Evolutionary conservation across 30 jellyfish, hydroid and myxozoan species (phyloP).

Genomic region (Aurelia aurita): DNA sequence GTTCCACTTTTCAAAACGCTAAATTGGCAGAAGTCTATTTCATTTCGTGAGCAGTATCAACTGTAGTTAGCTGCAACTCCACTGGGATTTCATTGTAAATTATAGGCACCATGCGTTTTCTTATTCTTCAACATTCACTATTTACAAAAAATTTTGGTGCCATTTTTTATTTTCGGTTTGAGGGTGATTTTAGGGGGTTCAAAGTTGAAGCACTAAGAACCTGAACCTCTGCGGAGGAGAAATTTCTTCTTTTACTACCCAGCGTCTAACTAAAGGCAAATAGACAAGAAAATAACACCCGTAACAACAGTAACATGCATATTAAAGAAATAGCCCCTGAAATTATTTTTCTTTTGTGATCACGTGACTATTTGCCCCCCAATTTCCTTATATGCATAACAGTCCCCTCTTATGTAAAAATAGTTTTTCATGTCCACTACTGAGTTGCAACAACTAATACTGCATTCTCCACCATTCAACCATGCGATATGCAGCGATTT

Average conservation of each 20-base stretch:
- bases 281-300: not conserved
- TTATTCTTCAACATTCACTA: conserved; percentile 14
- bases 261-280: not conserved
- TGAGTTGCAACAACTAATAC: too few relatives aligned
- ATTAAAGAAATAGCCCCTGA: not conserved
- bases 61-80: not conserved
- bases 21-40: too few relatives aligned
- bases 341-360: conserved; percentile 1
- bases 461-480: too few relatives aligned
- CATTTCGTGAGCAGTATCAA: not conserved
- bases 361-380: conserved; percentile 7
- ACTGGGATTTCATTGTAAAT: conserved; percentile 14
- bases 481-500: too few relatives aligned
- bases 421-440: too few relatives aligned
- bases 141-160: conserved; percentile 45
- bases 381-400: not conserved
- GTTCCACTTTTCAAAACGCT: too few relatives aligned
- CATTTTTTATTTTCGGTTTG: conserved; percentile 36
- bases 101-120: conserved; percentile 47
- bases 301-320: not conserved
- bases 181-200: conserved; percentile 31
- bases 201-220: conserved; percentile 28
- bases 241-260: conserved; percentile 25
- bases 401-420: too few relatives aligned
- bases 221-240: conserved; percentile 47